Percentiles rank a stretch among this genome's conserved stretches.
Conservation (phyloP, 2,113 vertebrate genomes). For the Anolis sagrei region DNA sequence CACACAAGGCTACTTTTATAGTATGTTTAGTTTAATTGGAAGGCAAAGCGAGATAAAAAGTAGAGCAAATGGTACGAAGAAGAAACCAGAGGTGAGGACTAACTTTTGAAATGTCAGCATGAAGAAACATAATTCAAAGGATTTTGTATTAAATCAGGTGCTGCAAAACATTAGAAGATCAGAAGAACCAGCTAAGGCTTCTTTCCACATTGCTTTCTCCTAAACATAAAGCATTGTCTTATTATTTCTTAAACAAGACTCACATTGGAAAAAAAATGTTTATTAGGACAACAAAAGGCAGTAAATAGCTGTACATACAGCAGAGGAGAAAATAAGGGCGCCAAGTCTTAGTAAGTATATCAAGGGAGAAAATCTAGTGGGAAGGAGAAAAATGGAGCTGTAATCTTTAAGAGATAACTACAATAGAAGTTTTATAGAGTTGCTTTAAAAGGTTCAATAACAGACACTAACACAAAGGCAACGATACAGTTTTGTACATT, state of each 20-base stretch:
- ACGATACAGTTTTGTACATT: slow-evolving; percentile 20
- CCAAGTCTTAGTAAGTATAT: slow-evolving; percentile 14
- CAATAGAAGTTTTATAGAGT: slow-evolving; percentile 23
- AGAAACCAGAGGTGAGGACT: not conserved
- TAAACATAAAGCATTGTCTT: not conserved
- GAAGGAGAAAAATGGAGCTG: slow-evolving; percentile 16
- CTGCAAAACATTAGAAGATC: not conserved
- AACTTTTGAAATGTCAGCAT: not conserved
- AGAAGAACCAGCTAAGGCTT: not conserved
- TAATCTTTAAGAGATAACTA: slow-evolving; percentile 28
- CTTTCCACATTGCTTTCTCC: not conserved
- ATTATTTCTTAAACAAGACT: not conserved
- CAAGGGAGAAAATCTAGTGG: slow-evolving; percentile 24
- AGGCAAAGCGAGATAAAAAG: too few species aligned
- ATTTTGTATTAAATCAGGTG: not conserved
- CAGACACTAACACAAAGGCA: slow-evolving; percentile 29
- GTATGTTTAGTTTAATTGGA: not conserved
- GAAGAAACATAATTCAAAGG: not conserved
- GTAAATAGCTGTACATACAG: slow-evolving; percentile 30
- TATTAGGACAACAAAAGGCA: slow-evolving; percentile 14
- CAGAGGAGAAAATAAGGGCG: not conserved
- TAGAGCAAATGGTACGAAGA: not conserved
- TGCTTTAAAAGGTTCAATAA: slow-evolving; percentile 36
- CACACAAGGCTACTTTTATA: not conserved
- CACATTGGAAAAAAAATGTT: not conserved